Conservation (phyloP, 2,888 invertebrate species). For the Andrena hattorfiana region DNA sequence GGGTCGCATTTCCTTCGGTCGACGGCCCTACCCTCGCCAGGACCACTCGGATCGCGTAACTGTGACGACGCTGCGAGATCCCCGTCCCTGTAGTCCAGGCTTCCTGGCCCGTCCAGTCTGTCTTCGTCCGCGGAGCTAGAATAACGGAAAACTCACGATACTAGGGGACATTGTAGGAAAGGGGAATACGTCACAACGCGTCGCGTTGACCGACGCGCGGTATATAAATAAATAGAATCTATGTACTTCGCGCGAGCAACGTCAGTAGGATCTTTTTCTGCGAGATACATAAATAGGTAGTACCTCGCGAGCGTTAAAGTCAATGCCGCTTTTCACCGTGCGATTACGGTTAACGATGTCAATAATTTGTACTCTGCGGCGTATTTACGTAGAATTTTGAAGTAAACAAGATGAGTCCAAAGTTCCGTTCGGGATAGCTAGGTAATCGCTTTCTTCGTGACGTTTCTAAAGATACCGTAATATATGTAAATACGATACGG, state of each 20-base stretch:
- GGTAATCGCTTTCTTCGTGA: not conserved
- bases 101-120: slow-evolving; percentile 87
- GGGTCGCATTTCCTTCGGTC: slow-evolving; percentile 78
- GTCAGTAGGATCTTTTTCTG: no score
- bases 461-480: not conserved
- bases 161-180: not conserved
- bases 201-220: not conserved
- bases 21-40: slow-evolving; percentile 71
- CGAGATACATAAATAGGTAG: no score
- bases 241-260: no score
- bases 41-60: slow-evolving; percentile 74
- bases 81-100: slow-evolving; percentile 74
- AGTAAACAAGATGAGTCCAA: not conserved
- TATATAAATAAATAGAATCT: no score
- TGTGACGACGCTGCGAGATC: slow-evolving; percentile 63
- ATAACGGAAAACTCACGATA: not conserved
- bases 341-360: no score
- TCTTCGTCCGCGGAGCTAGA: slow-evolving; percentile 90
- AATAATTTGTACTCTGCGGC: not conserved
- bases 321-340: no score
- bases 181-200: not conserved
- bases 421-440: not conserved
- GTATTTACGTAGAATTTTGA: not conserved
- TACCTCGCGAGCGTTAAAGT: no score
- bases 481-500: not conserved